phyloP scores from a whole-genome alignment of 1,140 invertebrate genomes.

The Aricia agestis region DNA sequence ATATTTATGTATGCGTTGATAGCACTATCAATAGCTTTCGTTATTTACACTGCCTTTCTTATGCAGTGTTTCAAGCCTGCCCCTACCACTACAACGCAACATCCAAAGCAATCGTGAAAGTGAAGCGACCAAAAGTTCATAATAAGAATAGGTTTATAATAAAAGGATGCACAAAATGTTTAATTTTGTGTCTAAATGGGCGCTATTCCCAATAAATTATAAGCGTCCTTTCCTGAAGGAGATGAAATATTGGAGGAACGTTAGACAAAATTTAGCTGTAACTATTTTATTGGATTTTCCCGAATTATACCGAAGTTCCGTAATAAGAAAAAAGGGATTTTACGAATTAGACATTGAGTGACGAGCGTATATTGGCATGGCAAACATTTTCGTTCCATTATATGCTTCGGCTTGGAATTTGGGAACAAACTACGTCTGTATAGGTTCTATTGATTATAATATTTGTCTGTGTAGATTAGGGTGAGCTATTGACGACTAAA shows the following conservation, averaged over 20 bases:
- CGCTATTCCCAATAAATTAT: not conserved
- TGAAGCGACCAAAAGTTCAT: conserved; percentile 5
- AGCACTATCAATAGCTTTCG: conserved; percentile 89
- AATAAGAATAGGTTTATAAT: conserved; percentile 3
- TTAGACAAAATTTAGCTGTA: not conserved
- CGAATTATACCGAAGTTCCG: not conserved
- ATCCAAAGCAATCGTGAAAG: conserved; percentile 81
- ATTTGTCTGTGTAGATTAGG: conserved; percentile 14
- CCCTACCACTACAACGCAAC: conserved; percentile 74
- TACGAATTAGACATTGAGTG: too few relatives aligned
- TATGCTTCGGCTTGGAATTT: conserved; percentile 31
- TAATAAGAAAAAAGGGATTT: not conserved
- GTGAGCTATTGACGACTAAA: not conserved
- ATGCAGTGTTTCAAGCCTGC: conserved; percentile 90
- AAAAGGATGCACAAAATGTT: not conserved
- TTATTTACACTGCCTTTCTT: conserved; percentile 93
- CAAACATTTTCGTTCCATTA: not conserved
- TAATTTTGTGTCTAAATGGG: not conserved
- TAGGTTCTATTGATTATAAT: conserved; percentile 35
- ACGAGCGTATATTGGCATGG: not conserved
- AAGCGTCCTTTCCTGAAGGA: not conserved
- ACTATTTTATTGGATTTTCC: not conserved
- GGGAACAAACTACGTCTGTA: conserved; percentile 55
- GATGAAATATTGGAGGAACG: not conserved
- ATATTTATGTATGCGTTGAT: conserved; percentile 96